Percentiles rank a stretch among this genome's conserved stretches.
Evolutionary conservation across 2,113 vertebrate genomes (phyloP).

Genomic region (Lethenteron reissneri): DNA sequence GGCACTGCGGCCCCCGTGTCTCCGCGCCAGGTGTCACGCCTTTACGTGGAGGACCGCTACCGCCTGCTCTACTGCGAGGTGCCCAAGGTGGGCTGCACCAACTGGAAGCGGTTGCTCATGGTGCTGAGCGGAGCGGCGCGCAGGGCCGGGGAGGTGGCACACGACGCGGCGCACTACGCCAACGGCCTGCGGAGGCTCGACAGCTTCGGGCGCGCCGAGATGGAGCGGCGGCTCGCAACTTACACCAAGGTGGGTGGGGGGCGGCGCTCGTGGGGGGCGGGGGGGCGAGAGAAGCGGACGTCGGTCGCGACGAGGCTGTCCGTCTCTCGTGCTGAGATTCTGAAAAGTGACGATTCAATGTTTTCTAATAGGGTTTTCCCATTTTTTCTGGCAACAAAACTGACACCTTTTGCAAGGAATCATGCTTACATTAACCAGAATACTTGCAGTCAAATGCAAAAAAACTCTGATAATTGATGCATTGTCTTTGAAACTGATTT

Average conservation of each 20-base stretch:
- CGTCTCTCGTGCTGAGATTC: no score
- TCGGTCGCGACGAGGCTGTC: no score
- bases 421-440: no score
- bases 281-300: no score
- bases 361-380: no score
- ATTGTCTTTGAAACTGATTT: no score
- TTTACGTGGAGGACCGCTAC: slow-evolving; percentile 77
- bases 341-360: no score
- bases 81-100: slow-evolving; percentile 85
- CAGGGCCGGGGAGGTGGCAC: slow-evolving; percentile 38
- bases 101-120: slow-evolving; percentile 91
- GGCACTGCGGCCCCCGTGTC: slow-evolving; percentile 14
- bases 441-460: no score
- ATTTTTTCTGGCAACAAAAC: no score
- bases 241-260: slow-evolving; percentile 54
- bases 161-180: slow-evolving; percentile 53
- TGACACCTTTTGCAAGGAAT: no score
- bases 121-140: slow-evolving; percentile 53
- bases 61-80: slow-evolving; percentile 80
- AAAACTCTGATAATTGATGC: no score
- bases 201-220: slow-evolving; percentile 43
- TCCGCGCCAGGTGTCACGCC: slow-evolving; percentile 45
- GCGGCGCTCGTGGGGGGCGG: no score
- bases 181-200: slow-evolving; percentile 46
- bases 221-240: slow-evolving; percentile 45